phyloP scores from a whole-genome alignment of 2,113 vertebrate genomes.

The Hymenochirus boettgeri region DNA sequence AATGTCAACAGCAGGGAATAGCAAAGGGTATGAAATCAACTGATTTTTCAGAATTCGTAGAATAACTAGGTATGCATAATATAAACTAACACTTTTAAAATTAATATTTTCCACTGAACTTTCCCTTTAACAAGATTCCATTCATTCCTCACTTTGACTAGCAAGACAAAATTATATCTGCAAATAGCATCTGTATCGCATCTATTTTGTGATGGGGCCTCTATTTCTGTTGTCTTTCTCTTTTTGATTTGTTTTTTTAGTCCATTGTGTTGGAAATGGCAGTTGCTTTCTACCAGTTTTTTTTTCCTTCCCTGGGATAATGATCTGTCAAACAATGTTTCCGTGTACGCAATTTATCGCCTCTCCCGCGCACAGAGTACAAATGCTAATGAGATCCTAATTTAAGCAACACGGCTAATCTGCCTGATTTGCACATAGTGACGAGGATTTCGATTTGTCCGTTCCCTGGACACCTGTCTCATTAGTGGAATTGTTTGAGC shows the following conservation, averaged over 20 bases:
- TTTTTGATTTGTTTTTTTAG: slow-evolving; percentile 24
- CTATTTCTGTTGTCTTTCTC: neutral
- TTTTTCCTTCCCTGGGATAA: slow-evolving; percentile 6
- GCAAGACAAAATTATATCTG: too few relatives aligned
- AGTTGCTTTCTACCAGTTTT: slow-evolving; percentile 2
- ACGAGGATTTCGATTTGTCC: neutral
- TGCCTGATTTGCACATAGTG: slow-evolving; percentile 1
- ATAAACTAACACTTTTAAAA: too few relatives aligned
- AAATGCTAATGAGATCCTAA: slow-evolving; percentile 12
- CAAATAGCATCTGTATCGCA: neutral
- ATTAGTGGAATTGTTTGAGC: slow-evolving; percentile 3
- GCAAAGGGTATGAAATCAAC: too few relatives aligned
- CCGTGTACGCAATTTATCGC: slow-evolving; percentile 7
- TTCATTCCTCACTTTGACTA: too few relatives aligned
- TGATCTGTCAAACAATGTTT: slow-evolving; percentile 30
- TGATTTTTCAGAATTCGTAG: too few relatives aligned
- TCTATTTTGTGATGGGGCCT: neutral
- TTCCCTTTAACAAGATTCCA: too few relatives aligned
- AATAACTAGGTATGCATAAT: too few relatives aligned
- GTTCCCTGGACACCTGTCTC: slow-evolving; percentile 5
- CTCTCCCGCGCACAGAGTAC: neutral
- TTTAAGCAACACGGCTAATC: slow-evolving; percentile 14
- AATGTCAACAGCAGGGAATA: too few relatives aligned
- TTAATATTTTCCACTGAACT: too few relatives aligned
- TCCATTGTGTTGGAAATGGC: slow-evolving; percentile 7